Conservation (phyloP, 2,888 invertebrate species). For the Leucozona laternaria region DNA sequence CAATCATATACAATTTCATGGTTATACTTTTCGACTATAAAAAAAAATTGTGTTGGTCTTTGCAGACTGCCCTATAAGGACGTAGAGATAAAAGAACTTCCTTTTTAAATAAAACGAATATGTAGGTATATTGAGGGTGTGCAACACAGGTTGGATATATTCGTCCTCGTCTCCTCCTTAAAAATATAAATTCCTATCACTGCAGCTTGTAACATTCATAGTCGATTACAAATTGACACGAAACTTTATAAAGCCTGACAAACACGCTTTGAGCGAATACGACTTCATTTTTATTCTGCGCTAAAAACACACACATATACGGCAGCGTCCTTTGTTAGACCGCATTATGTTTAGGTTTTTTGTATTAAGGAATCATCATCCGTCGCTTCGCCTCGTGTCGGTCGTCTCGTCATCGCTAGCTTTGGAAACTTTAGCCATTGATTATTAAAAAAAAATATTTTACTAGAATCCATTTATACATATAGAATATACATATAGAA, state of each 20-base stretch:
- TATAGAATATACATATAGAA: neutral
- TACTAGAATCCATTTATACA: neutral
- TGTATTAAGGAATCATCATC: constrained; percentile 34
- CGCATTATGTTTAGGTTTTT: constrained; percentile 19
- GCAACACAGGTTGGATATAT: constrained; percentile 25
- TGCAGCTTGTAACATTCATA: constrained; percentile 49
- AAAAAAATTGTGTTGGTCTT: neutral
- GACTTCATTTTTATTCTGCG: constrained; percentile 38
- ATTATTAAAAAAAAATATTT: constrained; percentile 28
- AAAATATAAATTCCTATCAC: constrained; percentile 50
- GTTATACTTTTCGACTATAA: neutral
- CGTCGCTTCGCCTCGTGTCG: neutral
- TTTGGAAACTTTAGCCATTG: constrained; percentile 23
- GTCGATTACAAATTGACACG: constrained; percentile 53
- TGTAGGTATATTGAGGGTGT: constrained; percentile 30
- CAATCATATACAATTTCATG: neutral
- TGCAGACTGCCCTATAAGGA: neutral
- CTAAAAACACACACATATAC: constrained; percentile 53
- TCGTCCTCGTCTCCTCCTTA: constrained; percentile 41
- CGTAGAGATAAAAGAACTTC: constrained; percentile 1
- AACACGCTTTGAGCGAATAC: constrained; percentile 36
- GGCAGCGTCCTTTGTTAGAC: constrained; percentile 14
- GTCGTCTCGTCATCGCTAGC: neutral
- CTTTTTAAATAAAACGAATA: constrained; percentile 2
- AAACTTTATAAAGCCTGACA: constrained; percentile 52